Percentiles rank a stretch among this genome's conserved stretches.
Evolutionary conservation across 2,113 vertebrate species (phyloP).

Genomic region (Rhinogobius similis): DNA sequence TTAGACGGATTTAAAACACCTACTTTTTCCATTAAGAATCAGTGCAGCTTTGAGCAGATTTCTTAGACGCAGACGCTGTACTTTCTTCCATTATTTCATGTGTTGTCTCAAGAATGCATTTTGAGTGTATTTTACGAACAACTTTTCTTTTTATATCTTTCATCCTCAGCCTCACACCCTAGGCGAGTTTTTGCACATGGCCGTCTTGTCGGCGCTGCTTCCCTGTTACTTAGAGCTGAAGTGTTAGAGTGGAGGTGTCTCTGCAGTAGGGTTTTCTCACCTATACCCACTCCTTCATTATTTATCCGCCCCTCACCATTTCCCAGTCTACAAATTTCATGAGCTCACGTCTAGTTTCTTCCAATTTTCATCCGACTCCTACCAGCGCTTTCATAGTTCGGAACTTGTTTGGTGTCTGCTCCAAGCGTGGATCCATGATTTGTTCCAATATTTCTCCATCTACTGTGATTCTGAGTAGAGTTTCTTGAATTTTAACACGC

Average conservation of each 20-base stretch:
- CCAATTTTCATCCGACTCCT: neutral
- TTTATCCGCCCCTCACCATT: slow-evolving; percentile 22
- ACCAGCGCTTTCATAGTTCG: neutral
- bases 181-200: slow-evolving; percentile 33
- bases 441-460: neutral
- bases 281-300: slow-evolving; percentile 23
- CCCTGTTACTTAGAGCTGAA: neutral
- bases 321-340: slow-evolving; percentile 34
- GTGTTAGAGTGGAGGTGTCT: slow-evolving; percentile 42
- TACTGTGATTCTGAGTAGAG: neutral
- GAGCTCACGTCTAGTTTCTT: neutral
- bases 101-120: neutral
- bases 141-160: slow-evolving; percentile 29
- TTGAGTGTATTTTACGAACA: slow-evolving; percentile 19
- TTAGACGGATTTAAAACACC: neutral
- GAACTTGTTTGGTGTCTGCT: neutral
- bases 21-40: neutral
- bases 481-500: neutral
- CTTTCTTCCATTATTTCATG: neutral
- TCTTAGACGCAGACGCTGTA: neutral
- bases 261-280: slow-evolving; percentile 29
- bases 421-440: neutral
- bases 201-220: neutral
- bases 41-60: neutral
- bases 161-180: slow-evolving; percentile 32